Base-by-base conservation (phyloP, 2,113 vertebrate genomes). In the Larimichthys crocea region DNA sequence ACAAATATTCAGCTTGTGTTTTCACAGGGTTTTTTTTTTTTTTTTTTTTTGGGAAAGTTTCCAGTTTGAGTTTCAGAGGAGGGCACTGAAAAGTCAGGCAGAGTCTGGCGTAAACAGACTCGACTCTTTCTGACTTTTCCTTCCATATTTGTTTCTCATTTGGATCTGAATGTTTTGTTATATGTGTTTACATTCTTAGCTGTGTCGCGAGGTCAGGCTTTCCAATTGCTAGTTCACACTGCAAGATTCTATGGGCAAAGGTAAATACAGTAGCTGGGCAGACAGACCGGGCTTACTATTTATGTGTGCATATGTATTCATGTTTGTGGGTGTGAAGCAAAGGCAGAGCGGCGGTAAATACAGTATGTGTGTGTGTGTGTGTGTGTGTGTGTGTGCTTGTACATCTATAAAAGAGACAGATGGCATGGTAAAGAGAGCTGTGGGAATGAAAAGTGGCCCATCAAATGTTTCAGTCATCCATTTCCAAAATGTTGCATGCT, bases 371-470 rank as follows among this genome's bases (percentile, higher is more conserved):
- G 61, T n/a, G 22, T 46, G 63, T 74, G 57, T 24, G 19, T 20
- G 48, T 40, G 57, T 44, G 44, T 12, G 44, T 62, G 61, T 49
- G 63, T 22, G 22, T 70, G 73, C 22, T 62, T 57, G 53, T 56
- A 44, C 59, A 61, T 81, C 74, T 65, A 78, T 86, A 85, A 91
- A 87, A 15, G 86, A 80, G 76, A 85, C 81, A 80, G 82, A 91
- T 89, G 82, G 83, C 46, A 1, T 11, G 44, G 63, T 76, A 70
- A 80, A 85, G 74, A 69, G 72, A 75, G 76, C 64, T 56, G 63
- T 52, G 53, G 56, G 79, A 82, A 73, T 75, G 74, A 90, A 88
- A 84, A 88, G 62, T 64, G 78, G 66, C 64, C 86, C 69, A 83
- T 89, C 70, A 84, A 86, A 84, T 80, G 42, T 71, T 77, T 74